A percentile compares a stretch with the other conserved stretches of the same genome.
Conservation (phyloP, 1,140 invertebrate genomes). For the Papilio aristodemus region DNA sequence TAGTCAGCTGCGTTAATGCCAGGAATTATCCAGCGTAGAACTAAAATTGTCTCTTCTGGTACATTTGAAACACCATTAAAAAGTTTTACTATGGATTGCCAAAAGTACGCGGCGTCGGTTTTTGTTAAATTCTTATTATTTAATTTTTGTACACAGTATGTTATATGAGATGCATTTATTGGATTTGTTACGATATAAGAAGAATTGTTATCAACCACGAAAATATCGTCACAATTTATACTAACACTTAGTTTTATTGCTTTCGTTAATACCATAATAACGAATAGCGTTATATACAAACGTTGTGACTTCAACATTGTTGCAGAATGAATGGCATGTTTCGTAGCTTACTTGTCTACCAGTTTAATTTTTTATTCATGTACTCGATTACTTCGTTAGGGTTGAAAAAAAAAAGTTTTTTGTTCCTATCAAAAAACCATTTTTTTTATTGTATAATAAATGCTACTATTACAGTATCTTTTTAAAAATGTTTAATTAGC, state of each 20-base stretch:
- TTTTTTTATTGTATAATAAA: too few relatives aligned
- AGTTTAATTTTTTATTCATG: slow-evolving; percentile 13
- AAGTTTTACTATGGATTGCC: slow-evolving; percentile 56
- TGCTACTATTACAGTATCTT: neutral
- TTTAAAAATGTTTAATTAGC: neutral
- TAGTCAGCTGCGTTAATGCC: slow-evolving; percentile 71
- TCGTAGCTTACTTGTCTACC: neutral
- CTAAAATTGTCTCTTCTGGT: slow-evolving; percentile 66
- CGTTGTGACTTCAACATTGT: neutral
- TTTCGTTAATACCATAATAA: neutral
- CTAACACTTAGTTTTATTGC: slow-evolving; percentile 8
- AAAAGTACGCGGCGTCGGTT: slow-evolving; percentile 61
- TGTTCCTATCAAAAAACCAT: neutral
- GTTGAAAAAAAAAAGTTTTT: neutral
- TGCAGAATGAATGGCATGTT: neutral
- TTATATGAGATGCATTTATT: slow-evolving; percentile 55
- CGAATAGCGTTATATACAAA: neutral
- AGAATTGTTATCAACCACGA: slow-evolving; percentile 45
- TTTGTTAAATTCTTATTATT: slow-evolving; percentile 50
- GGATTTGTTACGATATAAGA: slow-evolving; percentile 51
- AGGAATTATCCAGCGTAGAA: slow-evolving; percentile 74
- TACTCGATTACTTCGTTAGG: neutral
- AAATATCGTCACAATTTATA: slow-evolving; percentile 52
- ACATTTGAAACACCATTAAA: slow-evolving; percentile 59
- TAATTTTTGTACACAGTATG: slow-evolving; percentile 59